Percentiles rank a stretch among this genome's conserved stretches.
Evolutionary conservation across 2,888 invertebrate species (phyloP).

Genomic region (Dynastes grantii): DNA sequence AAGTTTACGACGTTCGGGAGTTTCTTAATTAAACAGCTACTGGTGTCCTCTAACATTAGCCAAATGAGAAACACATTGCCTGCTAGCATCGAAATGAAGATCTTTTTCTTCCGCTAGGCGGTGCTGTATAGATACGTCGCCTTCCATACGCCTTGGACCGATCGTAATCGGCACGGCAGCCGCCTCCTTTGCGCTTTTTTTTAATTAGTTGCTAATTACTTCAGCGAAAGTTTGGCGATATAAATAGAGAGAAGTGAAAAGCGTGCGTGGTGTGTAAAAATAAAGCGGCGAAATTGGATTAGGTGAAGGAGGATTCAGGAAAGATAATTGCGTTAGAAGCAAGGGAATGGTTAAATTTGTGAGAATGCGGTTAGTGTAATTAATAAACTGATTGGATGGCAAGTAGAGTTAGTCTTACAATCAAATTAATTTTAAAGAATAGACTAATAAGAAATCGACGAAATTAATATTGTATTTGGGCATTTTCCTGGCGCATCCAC

Average conservation of each 20-base stretch:
- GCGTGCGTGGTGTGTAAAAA: background rate
- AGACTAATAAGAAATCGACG: too few relatives aligned
- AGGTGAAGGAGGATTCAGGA: background rate
- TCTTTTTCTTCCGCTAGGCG: background rate
- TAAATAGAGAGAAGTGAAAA: background rate
- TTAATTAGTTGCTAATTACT: constrained; percentile 40
- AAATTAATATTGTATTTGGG: too few relatives aligned
- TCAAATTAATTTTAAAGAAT: too few relatives aligned
- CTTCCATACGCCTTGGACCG: background rate
- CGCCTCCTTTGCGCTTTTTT: constrained; percentile 4
- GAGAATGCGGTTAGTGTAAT: too few relatives aligned
- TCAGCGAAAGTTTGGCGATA: constrained; percentile 4
- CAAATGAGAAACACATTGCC: constrained; percentile 45
- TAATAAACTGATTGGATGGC: too few relatives aligned
- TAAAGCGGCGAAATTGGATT: background rate
- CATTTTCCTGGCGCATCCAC: too few relatives aligned
- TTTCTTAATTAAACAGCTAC: constrained; percentile 47
- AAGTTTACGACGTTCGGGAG: constrained; percentile 44
- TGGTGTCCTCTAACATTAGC: constrained; percentile 43
- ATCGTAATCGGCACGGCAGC: constrained; percentile 5
- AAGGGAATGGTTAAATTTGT: too few relatives aligned
- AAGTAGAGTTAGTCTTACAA: too few relatives aligned
- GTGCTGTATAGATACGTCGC: too few relatives aligned
- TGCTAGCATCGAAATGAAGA: constrained; percentile 41
- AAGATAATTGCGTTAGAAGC: too few relatives aligned